Conservation (phyloP, 2,113 vertebrate genomes). For the Larimichthys crocea region DNA sequence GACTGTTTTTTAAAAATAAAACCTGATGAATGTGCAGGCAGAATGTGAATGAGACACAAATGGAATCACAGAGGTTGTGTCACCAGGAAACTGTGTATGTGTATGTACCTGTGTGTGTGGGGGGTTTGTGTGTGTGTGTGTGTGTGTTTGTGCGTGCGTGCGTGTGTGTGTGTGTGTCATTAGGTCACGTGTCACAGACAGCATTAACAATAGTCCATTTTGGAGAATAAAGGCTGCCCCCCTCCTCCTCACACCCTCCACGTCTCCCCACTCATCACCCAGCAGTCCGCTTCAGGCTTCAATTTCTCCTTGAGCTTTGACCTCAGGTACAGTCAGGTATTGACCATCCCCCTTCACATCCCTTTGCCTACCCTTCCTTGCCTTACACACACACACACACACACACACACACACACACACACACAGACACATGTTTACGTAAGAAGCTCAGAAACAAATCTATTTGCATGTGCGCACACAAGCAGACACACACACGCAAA, state of each 20-base stretch:
- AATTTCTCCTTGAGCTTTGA: slow-evolving; percentile 77
- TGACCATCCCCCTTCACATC: slow-evolving; percentile 32
- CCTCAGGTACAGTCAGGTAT: slow-evolving; percentile 76
- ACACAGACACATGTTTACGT: neutral
- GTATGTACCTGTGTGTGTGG: neutral
- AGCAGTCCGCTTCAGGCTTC: slow-evolving; percentile 48
- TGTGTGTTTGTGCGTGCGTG: slow-evolving; percentile 1
- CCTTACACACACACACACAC: neutral
- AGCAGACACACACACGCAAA: neutral
- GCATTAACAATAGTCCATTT: slow-evolving; percentile 79
- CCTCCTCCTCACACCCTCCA: slow-evolving; percentile 15
- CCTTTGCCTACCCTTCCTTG: slow-evolving; percentile 21
- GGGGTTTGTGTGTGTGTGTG: neutral
- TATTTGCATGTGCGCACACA: neutral
- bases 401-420: neutral
- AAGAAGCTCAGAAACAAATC: neutral
- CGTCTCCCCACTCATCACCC: slow-evolving; percentile 48
- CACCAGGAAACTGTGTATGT: slow-evolving; percentile 11
- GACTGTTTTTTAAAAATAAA: neutral
- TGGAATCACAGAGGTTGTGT: no score
- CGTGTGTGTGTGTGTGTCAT: slow-evolving; percentile 48
- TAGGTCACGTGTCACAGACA: slow-evolving; percentile 68
- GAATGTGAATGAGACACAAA: neutral
- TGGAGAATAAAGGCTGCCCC: slow-evolving; percentile 54
- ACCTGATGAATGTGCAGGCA: neutral